phyloP scores from a whole-genome alignment of 2,888 invertebrate genomes.

The Ypsolopha scabrella region DNA sequence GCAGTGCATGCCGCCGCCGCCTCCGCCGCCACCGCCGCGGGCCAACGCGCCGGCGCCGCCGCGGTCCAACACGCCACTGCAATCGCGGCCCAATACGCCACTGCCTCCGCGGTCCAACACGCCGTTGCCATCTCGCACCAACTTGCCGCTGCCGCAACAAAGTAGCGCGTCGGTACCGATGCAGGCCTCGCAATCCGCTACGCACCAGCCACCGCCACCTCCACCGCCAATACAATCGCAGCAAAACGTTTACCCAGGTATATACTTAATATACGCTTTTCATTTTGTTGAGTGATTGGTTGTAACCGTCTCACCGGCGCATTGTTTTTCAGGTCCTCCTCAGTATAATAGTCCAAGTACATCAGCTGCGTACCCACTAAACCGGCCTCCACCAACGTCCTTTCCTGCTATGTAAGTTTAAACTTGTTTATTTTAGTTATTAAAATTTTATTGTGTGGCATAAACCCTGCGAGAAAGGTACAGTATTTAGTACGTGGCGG shows the following conservation, averaged over 20 bases:
- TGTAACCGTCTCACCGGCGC: too few relatives aligned
- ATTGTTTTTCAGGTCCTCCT: too few relatives aligned
- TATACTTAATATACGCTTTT: background rate
- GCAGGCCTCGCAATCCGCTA: background rate
- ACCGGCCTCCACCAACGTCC: too few relatives aligned
- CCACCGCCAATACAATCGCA: background rate
- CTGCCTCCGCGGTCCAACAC: slow-evolving; percentile 16
- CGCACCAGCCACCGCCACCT: background rate
- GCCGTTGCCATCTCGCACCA: slow-evolving; percentile 10
- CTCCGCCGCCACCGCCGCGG: slow-evolving; percentile 18
- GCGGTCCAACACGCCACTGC: slow-evolving; percentile 10
- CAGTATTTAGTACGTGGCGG: too few relatives aligned
- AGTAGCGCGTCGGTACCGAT: background rate
- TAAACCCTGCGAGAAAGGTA: too few relatives aligned
- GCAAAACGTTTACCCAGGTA: background rate
- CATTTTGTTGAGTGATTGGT: background rate
- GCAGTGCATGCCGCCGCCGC: slow-evolving; percentile 18
- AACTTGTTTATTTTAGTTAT: too few relatives aligned
- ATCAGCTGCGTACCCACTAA: too few relatives aligned
- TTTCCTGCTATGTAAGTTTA: too few relatives aligned
- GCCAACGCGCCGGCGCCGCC: slow-evolving; percentile 13
- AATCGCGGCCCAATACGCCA: background rate
- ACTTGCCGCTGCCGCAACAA: background rate
- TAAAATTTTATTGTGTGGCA: too few relatives aligned
- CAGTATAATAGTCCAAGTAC: too few relatives aligned